phyloP scores from a whole-genome alignment of 2,113 vertebrate species.

The Anser cygnoides region DNA sequence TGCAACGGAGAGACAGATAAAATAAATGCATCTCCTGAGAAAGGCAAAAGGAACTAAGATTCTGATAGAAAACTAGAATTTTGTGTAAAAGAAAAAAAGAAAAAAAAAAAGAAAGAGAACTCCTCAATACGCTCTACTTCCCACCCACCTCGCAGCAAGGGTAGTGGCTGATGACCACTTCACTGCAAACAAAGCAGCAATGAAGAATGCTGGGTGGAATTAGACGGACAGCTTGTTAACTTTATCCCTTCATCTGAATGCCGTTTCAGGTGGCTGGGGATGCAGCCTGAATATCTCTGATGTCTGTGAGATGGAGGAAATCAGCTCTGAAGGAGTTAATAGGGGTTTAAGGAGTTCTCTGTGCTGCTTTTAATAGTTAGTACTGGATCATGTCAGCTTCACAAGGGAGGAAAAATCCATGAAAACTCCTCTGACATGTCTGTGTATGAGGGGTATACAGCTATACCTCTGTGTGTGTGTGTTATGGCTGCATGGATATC shows the following conservation, averaged over 20 bases:
- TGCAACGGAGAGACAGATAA: slow-evolving; percentile 56
- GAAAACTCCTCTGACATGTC: neutral
- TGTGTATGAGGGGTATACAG: neutral
- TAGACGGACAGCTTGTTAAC: neutral
- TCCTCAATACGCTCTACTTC: neutral
- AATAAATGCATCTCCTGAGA: neutral
- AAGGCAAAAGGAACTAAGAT: neutral
- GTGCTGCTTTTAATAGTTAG: neutral
- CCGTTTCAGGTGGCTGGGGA: neutral
- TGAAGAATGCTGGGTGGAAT: neutral
- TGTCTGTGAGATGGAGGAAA: slow-evolving; percentile 14
- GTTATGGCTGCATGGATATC: neutral
- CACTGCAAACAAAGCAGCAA: neutral
- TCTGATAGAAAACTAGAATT: neutral
- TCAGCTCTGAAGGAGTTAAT: neutral
- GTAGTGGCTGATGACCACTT: neutral
- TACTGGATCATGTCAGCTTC: slow-evolving; percentile 19
- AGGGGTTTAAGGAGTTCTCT: slow-evolving; percentile 13
- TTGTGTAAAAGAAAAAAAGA: neutral
- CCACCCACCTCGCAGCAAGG: neutral
- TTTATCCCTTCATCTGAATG: neutral
- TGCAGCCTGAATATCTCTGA: neutral
- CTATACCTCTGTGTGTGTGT: fast-evolving
- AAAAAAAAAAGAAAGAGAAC: neutral
- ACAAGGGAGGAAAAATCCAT: neutral